phyloP scores from a whole-genome alignment of 2,888 invertebrate species.

The Mythimna pallens region DNA sequence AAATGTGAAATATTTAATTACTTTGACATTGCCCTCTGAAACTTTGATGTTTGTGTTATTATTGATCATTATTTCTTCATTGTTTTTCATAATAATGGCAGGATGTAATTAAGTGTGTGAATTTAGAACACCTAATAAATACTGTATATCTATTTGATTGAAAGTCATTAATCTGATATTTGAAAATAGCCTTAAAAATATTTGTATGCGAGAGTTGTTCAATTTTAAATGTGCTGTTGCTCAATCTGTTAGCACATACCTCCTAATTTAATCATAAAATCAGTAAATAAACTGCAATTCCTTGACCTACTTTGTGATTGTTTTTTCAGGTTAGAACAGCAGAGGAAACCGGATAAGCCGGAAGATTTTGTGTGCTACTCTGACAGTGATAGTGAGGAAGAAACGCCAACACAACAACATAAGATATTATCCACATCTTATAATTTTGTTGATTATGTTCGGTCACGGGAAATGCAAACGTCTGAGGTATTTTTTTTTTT shows the following conservation, averaged over 20 bases:
- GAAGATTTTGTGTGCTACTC: constrained; percentile 97
- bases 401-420: constrained; percentile 93
- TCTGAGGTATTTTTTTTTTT: constrained; percentile 88
- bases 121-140: background rate
- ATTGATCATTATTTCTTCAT: constrained; percentile 27
- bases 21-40: constrained; percentile 5
- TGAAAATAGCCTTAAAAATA: background rate
- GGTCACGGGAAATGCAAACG: constrained; percentile 94
- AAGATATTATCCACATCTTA: constrained; percentile 94
- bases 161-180: background rate
- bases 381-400: constrained; percentile 96
- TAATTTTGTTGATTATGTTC: constrained; percentile 96
- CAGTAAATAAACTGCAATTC: background rate
- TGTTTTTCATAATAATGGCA: constrained; percentile 27
- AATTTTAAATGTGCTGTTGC: background rate
- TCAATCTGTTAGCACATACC: background rate
- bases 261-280: background rate
- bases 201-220: background rate
- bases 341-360: constrained; percentile 95
- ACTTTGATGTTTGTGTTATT: constrained; percentile 12
- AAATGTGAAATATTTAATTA: background rate
- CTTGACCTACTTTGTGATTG: constrained; percentile 35
- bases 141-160: background rate
- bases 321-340: constrained; percentile 91
- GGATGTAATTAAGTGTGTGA: constrained; percentile 29